These are phyloP conservation scores for Aleiodes sp. DNA, from an alignment of 1,140 invertebrate genomes.

Conservation along the genomic window DNA sequence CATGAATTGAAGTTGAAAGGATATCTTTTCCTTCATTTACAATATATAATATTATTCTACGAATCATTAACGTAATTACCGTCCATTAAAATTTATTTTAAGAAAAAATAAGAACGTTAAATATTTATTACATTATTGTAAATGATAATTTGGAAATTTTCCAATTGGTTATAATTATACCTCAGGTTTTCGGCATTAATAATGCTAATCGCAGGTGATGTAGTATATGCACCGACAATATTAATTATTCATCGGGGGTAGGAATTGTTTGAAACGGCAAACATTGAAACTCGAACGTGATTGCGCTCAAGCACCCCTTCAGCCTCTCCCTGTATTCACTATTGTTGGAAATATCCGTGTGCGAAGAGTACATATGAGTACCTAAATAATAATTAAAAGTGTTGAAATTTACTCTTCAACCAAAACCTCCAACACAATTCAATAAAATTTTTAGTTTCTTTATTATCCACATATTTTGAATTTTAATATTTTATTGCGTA, in stretches of 20 bases:
- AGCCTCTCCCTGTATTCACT: background rate
- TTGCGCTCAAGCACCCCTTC: background rate
- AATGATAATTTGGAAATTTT: slow-evolving; percentile 10
- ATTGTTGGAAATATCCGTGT: slow-evolving; percentile 11
- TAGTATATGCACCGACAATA: slow-evolving; percentile 13
- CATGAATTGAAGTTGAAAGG: slow-evolving; percentile 15
- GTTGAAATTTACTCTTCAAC: background rate
- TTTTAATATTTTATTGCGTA: too few relatives aligned
- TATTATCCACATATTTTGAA: too few relatives aligned
- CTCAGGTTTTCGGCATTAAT: slow-evolving; percentile 12
- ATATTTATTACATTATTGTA: background rate
- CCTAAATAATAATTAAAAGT: background rate
- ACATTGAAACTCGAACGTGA: slow-evolving; percentile 20
- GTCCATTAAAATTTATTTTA: background rate
- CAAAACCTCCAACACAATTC: background rate
- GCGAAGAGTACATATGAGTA: background rate
- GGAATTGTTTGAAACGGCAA: background rate
- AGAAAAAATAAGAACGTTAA: background rate
- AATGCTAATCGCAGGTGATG: slow-evolving; percentile 13
- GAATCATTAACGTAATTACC: too few relatives aligned
- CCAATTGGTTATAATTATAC: background rate
- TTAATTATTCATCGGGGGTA: slow-evolving; percentile 20
- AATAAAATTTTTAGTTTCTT: background rate
- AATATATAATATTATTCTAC: too few relatives aligned
- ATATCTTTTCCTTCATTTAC: background rate